Evolutionary conservation across 2,888 invertebrate genomes (phyloP), one percentile per base, ranked within the genome.

Genomic region (Aelia acuminata): DNA sequence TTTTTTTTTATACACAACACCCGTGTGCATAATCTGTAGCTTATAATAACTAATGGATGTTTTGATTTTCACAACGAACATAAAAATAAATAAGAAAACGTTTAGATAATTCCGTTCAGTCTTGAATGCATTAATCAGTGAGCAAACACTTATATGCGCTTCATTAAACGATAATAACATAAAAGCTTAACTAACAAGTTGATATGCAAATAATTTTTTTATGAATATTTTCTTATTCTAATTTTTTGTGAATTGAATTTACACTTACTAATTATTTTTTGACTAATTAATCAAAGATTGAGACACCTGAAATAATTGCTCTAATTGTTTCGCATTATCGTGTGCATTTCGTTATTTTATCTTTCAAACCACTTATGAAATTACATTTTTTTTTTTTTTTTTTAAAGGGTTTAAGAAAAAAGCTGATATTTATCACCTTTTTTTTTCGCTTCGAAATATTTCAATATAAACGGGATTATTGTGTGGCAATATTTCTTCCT

Each of bases 161-260:
- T 70, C 31, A 70, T 70, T 70, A 70, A 35, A 35, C 31, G 63
- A 70, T 70, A 70, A 70, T 35, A 70, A 70, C 63, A 70, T 70
- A 35, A 18, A 35, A 70, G 63, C 31, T 18, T 70, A 35, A 26
- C 31, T 1, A 3, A n/a, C 3, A 70, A 35, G 31, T 57, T 8
- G 63, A 70, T 70, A 70, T 70, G 63, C 63, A 35, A 70, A 63
- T n/a, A 13, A 18, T 1, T 31, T 13, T 5, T 57, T 57, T 26
- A 4, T 26, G 3, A 20, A 57, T 26, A 26, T 26, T 57, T 13
- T 15, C 26, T 70, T 70, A 70, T 35, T 70, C 26, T 18, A 5
- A 18, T 7, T 70, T 31, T 53, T 22, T 35, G 5, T 18, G 18
- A 35, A 35, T 70, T 35, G 7, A 70, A 8, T 11, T 35, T 8